Conservation (phyloP, 2,113 vertebrate species). For the Macaca fascicularis region T2T-MFA8v1.1 NC_088375.1:67136501-67137000, state of each 20-base stretch:
- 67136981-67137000: not conserved
- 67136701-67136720: not conserved
- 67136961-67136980: not conserved
- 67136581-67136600: not conserved
- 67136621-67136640: not conserved
- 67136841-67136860: not conserved
- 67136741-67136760: fast-evolving
- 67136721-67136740: no score
- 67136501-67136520: not conserved
- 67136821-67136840: not conserved
- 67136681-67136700: fast-evolving
- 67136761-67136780: not conserved
- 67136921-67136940: not conserved
- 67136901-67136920: not conserved
- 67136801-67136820: no score
- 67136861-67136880: not conserved
- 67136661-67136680: not conserved
- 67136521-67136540: not conserved
- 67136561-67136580: not conserved
- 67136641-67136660: not conserved
- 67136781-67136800: not conserved
- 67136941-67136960: no score
- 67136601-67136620: not conserved
- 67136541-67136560: not conserved
- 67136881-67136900: no score